Conservation (phyloP, 2,888 invertebrate genomes). For the Osmoderma eremita region DNA sequence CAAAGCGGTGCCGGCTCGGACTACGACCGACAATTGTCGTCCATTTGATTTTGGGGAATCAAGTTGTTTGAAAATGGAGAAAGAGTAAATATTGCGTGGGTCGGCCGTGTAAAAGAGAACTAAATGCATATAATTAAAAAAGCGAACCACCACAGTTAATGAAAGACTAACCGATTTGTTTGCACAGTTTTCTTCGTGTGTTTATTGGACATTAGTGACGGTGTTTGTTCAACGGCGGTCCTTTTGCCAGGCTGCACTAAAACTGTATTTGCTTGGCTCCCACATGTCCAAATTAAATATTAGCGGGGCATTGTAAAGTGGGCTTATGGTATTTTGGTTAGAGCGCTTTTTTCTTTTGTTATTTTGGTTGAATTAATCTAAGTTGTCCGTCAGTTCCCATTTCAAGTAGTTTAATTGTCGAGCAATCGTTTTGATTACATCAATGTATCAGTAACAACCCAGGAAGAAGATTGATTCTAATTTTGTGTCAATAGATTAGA, state of each 20-base stretch:
- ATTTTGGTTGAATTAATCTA: not conserved
- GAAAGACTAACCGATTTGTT: conserved; percentile 37
- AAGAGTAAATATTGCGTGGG: conserved; percentile 20
- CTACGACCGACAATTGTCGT: conserved; percentile 19
- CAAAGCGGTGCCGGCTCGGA: conserved; percentile 4
- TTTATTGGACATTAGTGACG: conserved; percentile 36
- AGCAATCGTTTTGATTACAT: no score
- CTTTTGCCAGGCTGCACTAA: conserved; percentile 30
- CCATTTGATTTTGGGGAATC: conserved; percentile 26
- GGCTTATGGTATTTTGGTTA: conserved; percentile 2
- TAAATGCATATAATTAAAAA: conserved; percentile 37
- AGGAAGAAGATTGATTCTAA: no score
- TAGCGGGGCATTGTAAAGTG: conserved; percentile 31
- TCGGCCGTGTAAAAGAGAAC: conserved; percentile 30
- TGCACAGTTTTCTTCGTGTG: conserved; percentile 36
- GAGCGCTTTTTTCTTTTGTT: not conserved
- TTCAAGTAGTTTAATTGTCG: not conserved
- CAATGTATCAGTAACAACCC: no score
- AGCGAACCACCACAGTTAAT: conserved; percentile 29
- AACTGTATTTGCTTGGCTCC: conserved; percentile 34
- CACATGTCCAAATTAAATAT: conserved; percentile 32
- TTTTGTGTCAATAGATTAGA: no score
- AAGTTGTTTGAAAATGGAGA: conserved; percentile 28
- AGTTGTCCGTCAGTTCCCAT: not conserved
- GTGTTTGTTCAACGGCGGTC: conserved; percentile 33